Base-by-base conservation (phyloP, 1,140 invertebrate species). In the Tribolium madens region DNA sequence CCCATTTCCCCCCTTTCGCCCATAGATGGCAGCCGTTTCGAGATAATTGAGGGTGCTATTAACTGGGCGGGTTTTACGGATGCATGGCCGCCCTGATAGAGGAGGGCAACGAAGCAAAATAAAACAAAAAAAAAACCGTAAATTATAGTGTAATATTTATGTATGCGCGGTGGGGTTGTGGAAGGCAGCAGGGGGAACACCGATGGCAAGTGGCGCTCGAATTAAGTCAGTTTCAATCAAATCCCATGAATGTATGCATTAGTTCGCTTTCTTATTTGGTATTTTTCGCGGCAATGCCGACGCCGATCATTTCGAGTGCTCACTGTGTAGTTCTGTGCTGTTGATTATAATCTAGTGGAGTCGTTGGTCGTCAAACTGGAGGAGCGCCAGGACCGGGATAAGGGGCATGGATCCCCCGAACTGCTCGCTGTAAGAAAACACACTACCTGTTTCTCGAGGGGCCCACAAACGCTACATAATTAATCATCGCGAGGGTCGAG, bases 171-270 rank as follows among this genome's bases (percentile, higher is more conserved):
- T 85, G 85, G 85, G 84, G 85, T 84, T 79, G 79, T 76, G 77
- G 76, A 75, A 77, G 76, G 74, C 36, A 77, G 76, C 75, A 74
- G 80, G 76, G 80, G 81, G 82, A 82, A 83, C 57, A 78, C 81
- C 82, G 80, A 80, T 80, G 80, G 81, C 78, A 84, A 83, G 82
- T 84, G 82, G 81, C 84, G 82, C 80, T 80, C 81, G 84, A 84
- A 83, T 84, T 84, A 85, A 85, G 84, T 85, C 84, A 85, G 85
- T 86, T 84, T 82, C 83, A 85, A 86, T 86, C 84, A 86, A 85
- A 85, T 84, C 85, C 84, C 81, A 83, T 83, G 83, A 82, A 84
- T 85, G 85, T 83, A 76, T 82, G 78, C 79, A 78, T 75, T 77
- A 50, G 50, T 72, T 47, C 48, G 21, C 21, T 42, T 64, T 31